These are phyloP conservation scores for Alosa alosa DNA, from an alignment of 2,113 vertebrate genomes.

Conservation along the genomic window DNA sequence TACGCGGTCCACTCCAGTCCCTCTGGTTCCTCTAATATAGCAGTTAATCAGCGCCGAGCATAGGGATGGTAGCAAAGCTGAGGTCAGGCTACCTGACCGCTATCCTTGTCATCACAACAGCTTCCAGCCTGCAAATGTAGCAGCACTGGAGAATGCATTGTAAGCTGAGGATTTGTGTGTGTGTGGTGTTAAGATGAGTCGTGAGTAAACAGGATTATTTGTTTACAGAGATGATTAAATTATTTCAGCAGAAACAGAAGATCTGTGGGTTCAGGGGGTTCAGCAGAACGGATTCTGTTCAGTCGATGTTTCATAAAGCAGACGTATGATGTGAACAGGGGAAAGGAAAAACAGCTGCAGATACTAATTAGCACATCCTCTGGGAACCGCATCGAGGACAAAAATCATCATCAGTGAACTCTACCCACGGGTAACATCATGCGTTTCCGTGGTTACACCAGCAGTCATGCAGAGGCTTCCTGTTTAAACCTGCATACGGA, in stretches of 20 bases:
- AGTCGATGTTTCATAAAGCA: not conserved
- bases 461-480: conserved; percentile 22
- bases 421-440: conserved; percentile 48
- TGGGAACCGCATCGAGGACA: conserved; percentile 53
- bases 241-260: too few species aligned
- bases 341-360: conserved; percentile 44
- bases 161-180: not conserved
- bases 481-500: not conserved
- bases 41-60: too few species aligned
- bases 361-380: conserved; percentile 57
- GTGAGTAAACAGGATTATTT: not conserved
- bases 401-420: conserved; percentile 52
- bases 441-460: conserved; percentile 35
- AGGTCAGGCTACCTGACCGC: too few species aligned
- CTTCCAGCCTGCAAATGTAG: too few species aligned
- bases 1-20: too few species aligned
- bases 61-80: too few species aligned
- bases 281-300: not conserved
- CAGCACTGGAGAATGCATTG: too few species aligned
- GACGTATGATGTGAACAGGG: conserved; percentile 25
- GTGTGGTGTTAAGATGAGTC: not conserved
- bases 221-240: not conserved
- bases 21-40: too few species aligned
- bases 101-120: too few species aligned
- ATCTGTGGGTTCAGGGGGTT: too few species aligned